These are phyloP conservation scores for Rutpela maculata DNA, from an alignment of 2,888 invertebrate species.

Conservation along the genomic window DNA sequence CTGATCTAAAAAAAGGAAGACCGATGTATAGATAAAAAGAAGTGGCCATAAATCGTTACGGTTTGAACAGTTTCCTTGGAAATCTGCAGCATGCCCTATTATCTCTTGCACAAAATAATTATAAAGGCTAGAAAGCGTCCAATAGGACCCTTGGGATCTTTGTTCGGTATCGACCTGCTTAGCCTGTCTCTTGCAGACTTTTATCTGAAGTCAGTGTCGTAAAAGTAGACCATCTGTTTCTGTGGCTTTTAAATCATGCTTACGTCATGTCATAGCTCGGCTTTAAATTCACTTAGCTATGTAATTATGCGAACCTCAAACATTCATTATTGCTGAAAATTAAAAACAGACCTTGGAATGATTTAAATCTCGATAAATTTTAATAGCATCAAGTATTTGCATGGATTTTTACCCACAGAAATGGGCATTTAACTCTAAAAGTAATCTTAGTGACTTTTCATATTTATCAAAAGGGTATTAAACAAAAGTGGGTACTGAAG, in stretches of 20 bases:
- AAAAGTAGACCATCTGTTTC: conserved; percentile 36
- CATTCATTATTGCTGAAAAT: background rate
- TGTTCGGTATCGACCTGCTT: conserved; percentile 39
- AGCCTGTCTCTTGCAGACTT: conserved; percentile 32
- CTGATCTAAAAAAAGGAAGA: background rate
- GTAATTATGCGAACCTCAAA: conserved; percentile 8
- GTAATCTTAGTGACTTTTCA: no score
- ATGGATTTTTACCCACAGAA: no score
- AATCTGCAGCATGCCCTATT: conserved; percentile 33
- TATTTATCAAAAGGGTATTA: no score
- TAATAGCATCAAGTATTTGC: no score
- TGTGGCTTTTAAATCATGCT: conserved; percentile 34
- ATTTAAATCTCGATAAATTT: no score
- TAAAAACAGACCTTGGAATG: no score
- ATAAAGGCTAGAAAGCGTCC: conserved; percentile 26
- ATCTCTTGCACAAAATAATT: conserved; percentile 38
- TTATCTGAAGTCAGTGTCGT: conserved; percentile 29
- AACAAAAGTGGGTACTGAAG: no score
- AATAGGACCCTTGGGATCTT: conserved; percentile 31
- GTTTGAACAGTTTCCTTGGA: conserved; percentile 22
- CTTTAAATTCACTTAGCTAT: background rate
- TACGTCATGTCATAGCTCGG: background rate
- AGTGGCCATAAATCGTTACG: conserved; percentile 30
- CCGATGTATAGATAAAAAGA: conserved; percentile 14
- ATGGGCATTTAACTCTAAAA: no score